Base-by-base conservation (phyloP, 2,113 vertebrate genomes). In the Potamarius usumacintae region DNA sequence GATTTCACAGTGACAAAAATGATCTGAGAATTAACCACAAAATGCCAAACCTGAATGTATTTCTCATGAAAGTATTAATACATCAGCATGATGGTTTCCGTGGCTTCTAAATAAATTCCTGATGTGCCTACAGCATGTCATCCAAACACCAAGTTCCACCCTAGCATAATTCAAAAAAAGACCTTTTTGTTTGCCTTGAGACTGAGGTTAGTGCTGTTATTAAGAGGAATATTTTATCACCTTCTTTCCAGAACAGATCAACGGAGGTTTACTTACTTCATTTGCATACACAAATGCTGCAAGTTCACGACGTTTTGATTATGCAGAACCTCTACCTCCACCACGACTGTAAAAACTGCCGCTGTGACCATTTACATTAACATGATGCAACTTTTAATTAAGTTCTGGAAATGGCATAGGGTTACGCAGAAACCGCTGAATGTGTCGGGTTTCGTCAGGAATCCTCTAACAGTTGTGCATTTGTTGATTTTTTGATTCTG, bases 41-140 rank as follows among this genome's bases (percentile, higher is more conserved):
- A 77, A 77, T n/a, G 74, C 48, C 48, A 25, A 76, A 53, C 22
- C n/a, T 12, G 0, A 78, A 53, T 27, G 50, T 60, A 71, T 53
- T 34, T 69, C 69, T 86, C 83, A 53, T 83, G 83, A 87, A 87
- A 48, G 78, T 71, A 80, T 87, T 53, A 50, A 87, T 85, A 81
- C 30, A 76, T 55, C 25, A 30, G 15, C 30, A 87, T 82, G 62
- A 82, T 60, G 83, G 82, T 85, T 78, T 86, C 81, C 52, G 25
- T 86, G 71, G 77, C 58, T 89, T 80, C 63, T 85, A 82, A 82
- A 82, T 77, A 63, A 57, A 83, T 77, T 82, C 77, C 69, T 87
- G 57, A 85, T 63, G 30, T 63, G 74, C 57, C 57, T 52, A 65
- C 60, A 50, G 42, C 72, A 48, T 48, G 55, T 52, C 12, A 58